Evolutionary conservation across 2,888 invertebrate genomes (phyloP).

Genomic region (Unio pictorum): DNA sequence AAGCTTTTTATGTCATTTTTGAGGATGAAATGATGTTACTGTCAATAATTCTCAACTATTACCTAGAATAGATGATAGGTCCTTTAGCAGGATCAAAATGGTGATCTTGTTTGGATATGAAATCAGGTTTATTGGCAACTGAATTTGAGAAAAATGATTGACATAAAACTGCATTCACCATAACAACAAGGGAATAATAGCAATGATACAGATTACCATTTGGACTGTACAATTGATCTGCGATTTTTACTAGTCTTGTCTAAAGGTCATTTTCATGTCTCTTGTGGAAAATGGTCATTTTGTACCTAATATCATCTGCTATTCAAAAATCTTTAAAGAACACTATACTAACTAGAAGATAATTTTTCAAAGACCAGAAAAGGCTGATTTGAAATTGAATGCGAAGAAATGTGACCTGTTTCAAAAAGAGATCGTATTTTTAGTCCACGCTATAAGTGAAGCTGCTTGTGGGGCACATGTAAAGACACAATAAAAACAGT

Average conservation of each 20-base stretch:
- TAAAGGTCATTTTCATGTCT: slow-evolving; percentile 14
- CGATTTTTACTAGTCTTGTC: slow-evolving; percentile 21
- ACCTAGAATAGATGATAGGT: no score
- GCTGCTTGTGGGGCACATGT: slow-evolving; percentile 3
- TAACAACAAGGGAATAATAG: slow-evolving; percentile 13
- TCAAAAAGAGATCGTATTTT: slow-evolving; percentile 4
- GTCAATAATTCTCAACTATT: slow-evolving; percentile 7
- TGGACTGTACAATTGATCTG: slow-evolving; percentile 23
- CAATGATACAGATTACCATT: slow-evolving; percentile 25
- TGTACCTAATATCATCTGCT: slow-evolving; percentile 23
- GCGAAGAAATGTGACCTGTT: slow-evolving; percentile 2
- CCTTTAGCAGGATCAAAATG: no score
- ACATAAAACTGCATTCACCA: slow-evolving; percentile 18
- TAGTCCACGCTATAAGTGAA: slow-evolving; percentile 12
- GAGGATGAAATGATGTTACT: slow-evolving; percentile 18
- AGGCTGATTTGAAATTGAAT: background rate
- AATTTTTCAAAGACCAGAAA: background rate
- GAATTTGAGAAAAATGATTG: slow-evolving; percentile 13
- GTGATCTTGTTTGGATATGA: slow-evolving; percentile 5
- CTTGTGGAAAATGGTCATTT: slow-evolving; percentile 16
- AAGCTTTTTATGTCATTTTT: slow-evolving; percentile 23
- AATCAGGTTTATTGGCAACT: slow-evolving; percentile 19
- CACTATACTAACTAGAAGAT: slow-evolving; percentile 3
- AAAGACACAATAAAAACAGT: no score
- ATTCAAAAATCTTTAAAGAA: slow-evolving; percentile 19